phyloP scores from a whole-genome alignment of 35 echinoderm and acorn worm species.

The Ophiothrix spiculata region DNA sequence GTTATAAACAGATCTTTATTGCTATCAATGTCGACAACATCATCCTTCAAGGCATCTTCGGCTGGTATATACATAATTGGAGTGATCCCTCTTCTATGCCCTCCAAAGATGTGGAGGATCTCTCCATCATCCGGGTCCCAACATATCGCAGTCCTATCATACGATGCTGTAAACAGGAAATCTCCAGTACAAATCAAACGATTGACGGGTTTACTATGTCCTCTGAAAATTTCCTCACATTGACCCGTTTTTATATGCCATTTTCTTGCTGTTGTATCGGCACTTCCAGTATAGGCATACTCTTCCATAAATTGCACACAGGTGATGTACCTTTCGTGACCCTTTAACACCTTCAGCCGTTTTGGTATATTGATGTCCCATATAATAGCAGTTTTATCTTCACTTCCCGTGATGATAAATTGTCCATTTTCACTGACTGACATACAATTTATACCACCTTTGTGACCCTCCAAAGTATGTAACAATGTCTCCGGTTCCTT shows the following conservation, averaged over 20 bases:
- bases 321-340: constrained; percentile 82
- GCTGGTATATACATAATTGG: constrained; percentile 99
- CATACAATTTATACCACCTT: constrained; percentile 94
- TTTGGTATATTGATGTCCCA: constrained; percentile 52
- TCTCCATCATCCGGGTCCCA: constrained; percentile 99
- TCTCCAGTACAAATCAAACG: constrained; percentile 94
- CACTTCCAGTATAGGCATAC: constrained; percentile 77
- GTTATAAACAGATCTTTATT: constrained; percentile 94
- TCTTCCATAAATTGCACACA: constrained; percentile 80
- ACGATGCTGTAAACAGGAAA: constrained; percentile 94
- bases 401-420: constrained; percentile 77
- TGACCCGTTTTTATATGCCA: constrained; percentile 69
- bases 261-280: constrained; percentile 77
- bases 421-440: constrained; percentile 70
- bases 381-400: constrained; percentile 72
- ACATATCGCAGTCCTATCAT: constrained; percentile 98
- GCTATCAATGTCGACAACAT: constrained; percentile 87
- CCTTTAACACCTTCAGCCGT: constrained; percentile 41
- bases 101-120: constrained; percentile 93
- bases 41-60: constrained; percentile 93
- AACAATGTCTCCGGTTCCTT: constrained; percentile 66
- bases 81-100: constrained; percentile 82
- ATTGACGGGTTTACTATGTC: constrained; percentile 79
- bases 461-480: constrained; percentile 57
- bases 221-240: constrained; percentile 71